A percentile compares a stretch with the other conserved stretches of the same genome.
Evolutionary conservation across 2,888 invertebrate genomes (phyloP).

Genomic region (Halictus ligatus): DNA sequence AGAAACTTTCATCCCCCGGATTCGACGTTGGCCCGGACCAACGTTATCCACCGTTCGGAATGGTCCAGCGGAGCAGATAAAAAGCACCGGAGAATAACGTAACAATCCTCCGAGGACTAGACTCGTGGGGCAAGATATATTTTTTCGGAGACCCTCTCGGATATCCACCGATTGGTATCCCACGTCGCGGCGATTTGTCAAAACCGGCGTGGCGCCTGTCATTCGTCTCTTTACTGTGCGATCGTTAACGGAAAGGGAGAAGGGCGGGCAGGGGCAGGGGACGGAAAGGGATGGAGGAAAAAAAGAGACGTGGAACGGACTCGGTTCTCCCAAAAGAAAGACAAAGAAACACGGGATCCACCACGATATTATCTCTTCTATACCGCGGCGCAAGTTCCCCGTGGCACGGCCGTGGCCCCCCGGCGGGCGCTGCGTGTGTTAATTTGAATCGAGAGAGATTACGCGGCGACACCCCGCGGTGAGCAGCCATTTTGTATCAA

Average conservation of each 20-base stretch:
- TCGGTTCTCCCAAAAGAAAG: conserved; percentile 68
- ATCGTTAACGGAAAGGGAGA: conserved; percentile 68
- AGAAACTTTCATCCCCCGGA: conserved; percentile 8
- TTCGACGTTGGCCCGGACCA: not conserved
- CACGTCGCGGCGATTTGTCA: conserved; percentile 74
- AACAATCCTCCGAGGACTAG: conserved; percentile 38
- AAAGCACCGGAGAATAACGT: conserved; percentile 9
- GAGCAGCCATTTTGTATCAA: conserved; percentile 84
- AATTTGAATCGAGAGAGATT: conserved; percentile 88
- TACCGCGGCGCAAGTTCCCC: conserved; percentile 76
- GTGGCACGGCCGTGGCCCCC: conserved; percentile 73
- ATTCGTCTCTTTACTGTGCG: conserved; percentile 73
- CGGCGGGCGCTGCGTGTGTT: conserved; percentile 85
- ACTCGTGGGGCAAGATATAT: conserved; percentile 55
- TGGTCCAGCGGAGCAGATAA: not conserved
- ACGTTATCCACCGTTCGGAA: not conserved
- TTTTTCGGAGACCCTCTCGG: conserved; percentile 48
- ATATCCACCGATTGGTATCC: conserved; percentile 61
- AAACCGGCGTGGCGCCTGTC: conserved; percentile 74
- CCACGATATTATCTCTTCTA: conserved; percentile 82
- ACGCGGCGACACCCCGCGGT: conserved; percentile 84
- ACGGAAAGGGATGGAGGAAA: conserved; percentile 46
- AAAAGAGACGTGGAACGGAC: conserved; percentile 35
- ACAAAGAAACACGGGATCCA: conserved; percentile 66
- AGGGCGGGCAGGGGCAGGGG: conserved; percentile 16